phyloP scores from a whole-genome alignment of 2,888 invertebrate genomes.

The Lasius platythorax region DNA sequence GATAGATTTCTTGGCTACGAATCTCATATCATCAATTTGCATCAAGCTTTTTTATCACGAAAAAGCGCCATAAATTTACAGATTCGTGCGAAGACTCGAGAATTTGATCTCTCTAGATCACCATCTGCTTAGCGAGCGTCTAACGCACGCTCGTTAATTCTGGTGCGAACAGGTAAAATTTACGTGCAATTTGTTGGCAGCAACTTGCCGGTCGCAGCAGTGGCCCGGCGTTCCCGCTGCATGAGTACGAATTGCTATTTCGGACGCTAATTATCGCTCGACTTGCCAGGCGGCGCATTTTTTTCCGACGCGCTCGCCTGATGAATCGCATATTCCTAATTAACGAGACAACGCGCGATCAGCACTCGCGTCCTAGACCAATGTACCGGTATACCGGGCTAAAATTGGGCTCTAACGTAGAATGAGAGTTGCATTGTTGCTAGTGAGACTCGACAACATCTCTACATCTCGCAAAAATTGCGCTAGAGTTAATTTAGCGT shows the following conservation, averaged over 20 bases:
- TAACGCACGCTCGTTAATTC: conserved; percentile 67
- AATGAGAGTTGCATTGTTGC: conserved; percentile 1
- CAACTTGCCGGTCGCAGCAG: conserved; percentile 43
- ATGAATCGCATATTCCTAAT: conserved; percentile 63
- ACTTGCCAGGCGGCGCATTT: conserved; percentile 56
- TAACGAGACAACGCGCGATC: conserved; percentile 56
- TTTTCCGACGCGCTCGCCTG: conserved; percentile 21
- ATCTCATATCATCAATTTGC: conserved; percentile 25
- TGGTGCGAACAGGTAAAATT: conserved; percentile 75
- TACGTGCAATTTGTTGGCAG: conserved; percentile 73
- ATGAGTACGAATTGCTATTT: conserved; percentile 57
- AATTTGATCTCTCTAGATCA: conserved; percentile 47
- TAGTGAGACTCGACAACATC: neutral
- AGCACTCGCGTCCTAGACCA: conserved; percentile 34
- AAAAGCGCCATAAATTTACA: conserved; percentile 50
- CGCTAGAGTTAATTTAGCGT: neutral
- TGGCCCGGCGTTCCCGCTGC: conserved; percentile 37
- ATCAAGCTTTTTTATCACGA: conserved; percentile 41
- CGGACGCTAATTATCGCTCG: conserved; percentile 62
- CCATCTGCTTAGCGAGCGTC: conserved; percentile 43
- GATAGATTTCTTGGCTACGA: conserved; percentile 7
- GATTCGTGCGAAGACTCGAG: conserved; percentile 25
- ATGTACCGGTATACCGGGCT: conserved; percentile 43
- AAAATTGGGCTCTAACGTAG: neutral
- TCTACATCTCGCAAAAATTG: neutral